These are phyloP conservation scores for Drosophila buzzatii DNA, from an alignment of 2,888 invertebrate genomes.

Conservation along the genomic window DNA sequence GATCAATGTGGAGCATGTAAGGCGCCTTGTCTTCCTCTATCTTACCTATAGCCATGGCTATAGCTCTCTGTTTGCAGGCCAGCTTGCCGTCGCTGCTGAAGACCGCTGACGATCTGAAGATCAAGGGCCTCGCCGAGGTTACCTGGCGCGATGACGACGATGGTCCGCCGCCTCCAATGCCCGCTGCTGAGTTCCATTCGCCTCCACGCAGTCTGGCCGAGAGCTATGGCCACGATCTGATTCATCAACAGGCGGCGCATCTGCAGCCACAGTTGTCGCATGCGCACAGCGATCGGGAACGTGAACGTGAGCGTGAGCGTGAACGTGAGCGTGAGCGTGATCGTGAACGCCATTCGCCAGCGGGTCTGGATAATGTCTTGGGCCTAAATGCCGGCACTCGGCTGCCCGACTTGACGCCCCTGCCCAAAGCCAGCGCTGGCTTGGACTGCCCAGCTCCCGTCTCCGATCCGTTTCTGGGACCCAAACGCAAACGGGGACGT, in stretches of 20 bases:
- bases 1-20: slow-evolving; percentile 97
- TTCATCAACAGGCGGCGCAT: slow-evolving; percentile 52
- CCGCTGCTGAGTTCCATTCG: slow-evolving; percentile 79
- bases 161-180: slow-evolving; percentile 72
- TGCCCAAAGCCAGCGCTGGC: slow-evolving; percentile 57
- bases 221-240: slow-evolving; percentile 64
- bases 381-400: slow-evolving; percentile 41
- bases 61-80: slow-evolving; percentile 86
- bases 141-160: slow-evolving; percentile 89
- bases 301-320: slow-evolving; percentile 43
- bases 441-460: slow-evolving; percentile 59
- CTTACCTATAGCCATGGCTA: neutral
- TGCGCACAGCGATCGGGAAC: slow-evolving; percentile 31
- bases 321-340: slow-evolving; percentile 36
- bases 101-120: slow-evolving; percentile 96
- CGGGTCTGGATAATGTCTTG: slow-evolving; percentile 47
- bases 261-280: slow-evolving; percentile 35
- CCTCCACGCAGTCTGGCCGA: slow-evolving; percentile 75
- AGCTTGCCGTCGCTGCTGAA: slow-evolving; percentile 94
- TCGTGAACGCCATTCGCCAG: slow-evolving; percentile 54
- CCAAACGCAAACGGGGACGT: slow-evolving; percentile 88
- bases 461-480: slow-evolving; percentile 80
- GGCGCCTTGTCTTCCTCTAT: neutral
- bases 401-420: slow-evolving; percentile 82
- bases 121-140: slow-evolving; percentile 96